Percentiles rank a stretch among this genome's conserved stretches.
phyloP scores from a whole-genome alignment of 2,113 vertebrate genomes.

The Phrynosoma platyrhinos region DNA sequence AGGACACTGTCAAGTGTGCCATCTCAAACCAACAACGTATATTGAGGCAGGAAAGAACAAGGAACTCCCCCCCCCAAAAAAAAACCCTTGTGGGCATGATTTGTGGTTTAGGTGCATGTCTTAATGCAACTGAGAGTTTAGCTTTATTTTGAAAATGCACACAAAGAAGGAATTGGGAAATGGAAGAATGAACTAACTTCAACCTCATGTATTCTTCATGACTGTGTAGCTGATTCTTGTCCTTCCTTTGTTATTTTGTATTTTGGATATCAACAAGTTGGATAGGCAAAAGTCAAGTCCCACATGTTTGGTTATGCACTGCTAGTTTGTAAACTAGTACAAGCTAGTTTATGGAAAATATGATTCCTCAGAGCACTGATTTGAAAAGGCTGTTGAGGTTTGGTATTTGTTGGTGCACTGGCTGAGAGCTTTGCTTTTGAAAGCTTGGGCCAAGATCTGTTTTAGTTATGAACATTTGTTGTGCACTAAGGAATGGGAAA shows the following conservation, averaged over 20 bases:
- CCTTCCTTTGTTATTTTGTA: not conserved
- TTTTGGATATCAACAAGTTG: not conserved
- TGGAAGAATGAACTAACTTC: no score
- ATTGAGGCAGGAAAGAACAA: no score
- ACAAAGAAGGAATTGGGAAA: no score
- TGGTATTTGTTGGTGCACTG: not conserved
- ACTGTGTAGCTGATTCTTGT: not conserved
- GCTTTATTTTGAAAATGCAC: no score
- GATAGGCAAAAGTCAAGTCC: accelerated
- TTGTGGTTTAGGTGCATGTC: no score
- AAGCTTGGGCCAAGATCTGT: not conserved
- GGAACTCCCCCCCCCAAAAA: no score
- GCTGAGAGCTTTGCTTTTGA: not conserved
- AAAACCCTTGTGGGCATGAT: no score
- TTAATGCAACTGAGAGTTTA: no score
- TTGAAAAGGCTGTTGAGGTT: not conserved
- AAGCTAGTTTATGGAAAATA: not conserved
- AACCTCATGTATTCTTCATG: not conserved
- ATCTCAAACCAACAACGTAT: no score
- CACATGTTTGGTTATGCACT: not conserved
- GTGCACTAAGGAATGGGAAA: not conserved
- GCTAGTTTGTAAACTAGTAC: not conserved
- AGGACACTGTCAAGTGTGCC: no score
- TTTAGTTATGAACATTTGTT: not conserved
- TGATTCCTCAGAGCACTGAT: not conserved